A percentile compares a stretch with the other conserved stretches of the same genome.
These are phyloP conservation scores for Apotomis betuletana DNA, from an alignment of 2,888 invertebrate species.

Conservation along the genomic window DNA sequence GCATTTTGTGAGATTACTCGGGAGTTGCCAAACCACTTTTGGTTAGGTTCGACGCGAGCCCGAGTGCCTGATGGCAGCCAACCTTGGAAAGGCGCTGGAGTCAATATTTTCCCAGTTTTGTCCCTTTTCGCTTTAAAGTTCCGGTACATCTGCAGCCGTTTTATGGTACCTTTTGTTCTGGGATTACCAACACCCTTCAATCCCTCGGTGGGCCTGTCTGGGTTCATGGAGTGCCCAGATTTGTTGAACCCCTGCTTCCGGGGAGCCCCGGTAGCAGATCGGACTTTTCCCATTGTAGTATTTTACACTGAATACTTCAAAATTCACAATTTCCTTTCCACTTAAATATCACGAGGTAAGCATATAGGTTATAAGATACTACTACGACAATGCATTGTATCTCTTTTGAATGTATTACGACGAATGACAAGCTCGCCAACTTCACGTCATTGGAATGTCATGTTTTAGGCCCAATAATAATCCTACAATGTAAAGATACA, in stretches of 20 bases:
- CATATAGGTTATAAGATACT: conserved; percentile 33
- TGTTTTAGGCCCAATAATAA: conserved; percentile 6
- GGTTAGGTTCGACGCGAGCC: conserved; percentile 98
- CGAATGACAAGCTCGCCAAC: conserved; percentile 25
- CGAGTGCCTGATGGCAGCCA: conserved; percentile 93
- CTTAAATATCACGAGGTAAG: conserved; percentile 33
- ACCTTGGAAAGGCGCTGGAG: conserved; percentile 98
- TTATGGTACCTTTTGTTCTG: conserved; percentile 96
- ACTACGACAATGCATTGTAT: conserved; percentile 4
- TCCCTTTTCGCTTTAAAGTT: conserved; percentile 98
- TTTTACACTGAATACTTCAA: conserved; percentile 24
- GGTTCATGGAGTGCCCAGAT: conserved; percentile 97
- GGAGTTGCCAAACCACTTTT: conserved; percentile 99
- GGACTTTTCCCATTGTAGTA: conserved; percentile 88
- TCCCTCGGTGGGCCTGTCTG: conserved; percentile 90
- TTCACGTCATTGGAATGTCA: conserved; percentile 32
- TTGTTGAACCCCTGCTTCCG: conserved; percentile 93
- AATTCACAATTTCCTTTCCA: conserved; percentile 21
- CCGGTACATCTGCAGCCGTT: conserved; percentile 98
- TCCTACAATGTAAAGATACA: neutral
- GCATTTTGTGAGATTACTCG: conserved; percentile 97
- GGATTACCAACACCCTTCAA: conserved; percentile 93
- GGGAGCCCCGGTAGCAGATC: conserved; percentile 88
- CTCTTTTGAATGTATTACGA: neutral
- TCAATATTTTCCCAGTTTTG: conserved; percentile 93